These are phyloP conservation scores for Arion vulgaris DNA, from an alignment of 1,140 invertebrate genomes.

Conservation along the genomic window DNA sequence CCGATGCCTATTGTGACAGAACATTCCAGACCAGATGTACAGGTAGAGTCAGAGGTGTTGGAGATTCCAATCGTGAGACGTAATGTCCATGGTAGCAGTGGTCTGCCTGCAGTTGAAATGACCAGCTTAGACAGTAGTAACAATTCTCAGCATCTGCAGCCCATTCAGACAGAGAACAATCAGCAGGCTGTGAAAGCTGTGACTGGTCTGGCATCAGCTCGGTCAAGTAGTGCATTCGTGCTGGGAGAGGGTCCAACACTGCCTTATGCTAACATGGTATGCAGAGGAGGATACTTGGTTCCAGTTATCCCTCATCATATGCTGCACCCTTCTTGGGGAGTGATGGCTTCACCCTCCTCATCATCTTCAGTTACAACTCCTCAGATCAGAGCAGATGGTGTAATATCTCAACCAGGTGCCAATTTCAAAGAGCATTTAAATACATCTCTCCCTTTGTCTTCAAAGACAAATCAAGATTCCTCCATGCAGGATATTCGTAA, in stretches of 20 bases:
- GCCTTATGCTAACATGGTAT: slow-evolving; percentile 25
- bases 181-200: not conserved
- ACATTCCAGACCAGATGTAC: slow-evolving; percentile 18
- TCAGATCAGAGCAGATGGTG: not conserved
- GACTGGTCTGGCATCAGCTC: not conserved
- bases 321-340: slow-evolving; percentile 25
- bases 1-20: not conserved
- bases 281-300: slow-evolving; percentile 24
- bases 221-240: not conserved
- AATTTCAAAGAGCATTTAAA: not conserved
- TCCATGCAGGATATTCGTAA: not conserved
- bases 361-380: not conserved
- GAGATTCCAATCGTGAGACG: slow-evolving; percentile 16
- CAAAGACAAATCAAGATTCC: slow-evolving; percentile 9
- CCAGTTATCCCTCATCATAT: slow-evolving; percentile 15
- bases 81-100: not conserved
- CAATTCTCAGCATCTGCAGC: not conserved
- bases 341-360: not conserved
- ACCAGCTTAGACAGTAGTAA: not conserved
- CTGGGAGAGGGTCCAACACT: not conserved
- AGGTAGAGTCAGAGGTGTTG: slow-evolving; percentile 3
- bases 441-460: not conserved
- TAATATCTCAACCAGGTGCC: not conserved
- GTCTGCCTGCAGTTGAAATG: not conserved
- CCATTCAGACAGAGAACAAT: slow-evolving; percentile 2